These are phyloP conservation scores for Diarsia mendica DNA, from an alignment of 2,888 invertebrate genomes.

Conservation along the genomic window DNA sequence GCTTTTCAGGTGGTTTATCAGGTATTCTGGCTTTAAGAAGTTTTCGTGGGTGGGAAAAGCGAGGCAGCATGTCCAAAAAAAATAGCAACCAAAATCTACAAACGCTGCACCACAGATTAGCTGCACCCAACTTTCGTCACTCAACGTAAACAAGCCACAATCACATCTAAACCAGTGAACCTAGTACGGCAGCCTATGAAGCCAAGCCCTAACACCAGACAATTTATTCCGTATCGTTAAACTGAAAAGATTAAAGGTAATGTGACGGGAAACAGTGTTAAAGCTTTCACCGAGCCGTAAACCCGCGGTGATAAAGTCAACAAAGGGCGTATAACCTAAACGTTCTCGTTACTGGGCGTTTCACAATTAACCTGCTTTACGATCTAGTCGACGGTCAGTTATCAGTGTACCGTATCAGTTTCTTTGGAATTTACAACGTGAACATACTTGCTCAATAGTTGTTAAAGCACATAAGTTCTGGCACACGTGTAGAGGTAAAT, in stretches of 20 bases:
- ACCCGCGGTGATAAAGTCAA: slow-evolving; percentile 67
- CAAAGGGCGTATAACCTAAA: slow-evolving; percentile 69
- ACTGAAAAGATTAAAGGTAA: slow-evolving; percentile 65
- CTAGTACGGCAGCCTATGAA: not conserved
- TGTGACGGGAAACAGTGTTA: slow-evolving; percentile 57
- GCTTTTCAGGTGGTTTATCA: not conserved
- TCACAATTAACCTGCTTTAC: slow-evolving; percentile 69
- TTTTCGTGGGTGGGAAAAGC: too few relatives aligned
- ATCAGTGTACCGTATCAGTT: slow-evolving; percentile 67
- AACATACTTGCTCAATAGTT: slow-evolving; percentile 52
- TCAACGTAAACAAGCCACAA: slow-evolving; percentile 4
- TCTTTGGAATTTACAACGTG: slow-evolving; percentile 58
- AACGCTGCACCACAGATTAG: not conserved
- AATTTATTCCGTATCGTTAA: slow-evolving; percentile 58
- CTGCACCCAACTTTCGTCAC: not conserved
- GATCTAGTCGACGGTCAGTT: slow-evolving; percentile 65
- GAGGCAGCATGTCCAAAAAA: not conserved
- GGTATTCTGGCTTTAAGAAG: too few relatives aligned
- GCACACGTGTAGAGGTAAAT: not conserved
- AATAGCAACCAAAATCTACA: not conserved
- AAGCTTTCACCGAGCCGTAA: slow-evolving; percentile 66
- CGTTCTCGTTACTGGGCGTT: slow-evolving; percentile 60
- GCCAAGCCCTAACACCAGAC: slow-evolving; percentile 21
- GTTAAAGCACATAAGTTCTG: slow-evolving; percentile 30
- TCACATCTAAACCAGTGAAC: not conserved